These are phyloP conservation scores for Polylopha cassiicola DNA, from an alignment of 2,888 invertebrate genomes.

Conservation along the genomic window DNA sequence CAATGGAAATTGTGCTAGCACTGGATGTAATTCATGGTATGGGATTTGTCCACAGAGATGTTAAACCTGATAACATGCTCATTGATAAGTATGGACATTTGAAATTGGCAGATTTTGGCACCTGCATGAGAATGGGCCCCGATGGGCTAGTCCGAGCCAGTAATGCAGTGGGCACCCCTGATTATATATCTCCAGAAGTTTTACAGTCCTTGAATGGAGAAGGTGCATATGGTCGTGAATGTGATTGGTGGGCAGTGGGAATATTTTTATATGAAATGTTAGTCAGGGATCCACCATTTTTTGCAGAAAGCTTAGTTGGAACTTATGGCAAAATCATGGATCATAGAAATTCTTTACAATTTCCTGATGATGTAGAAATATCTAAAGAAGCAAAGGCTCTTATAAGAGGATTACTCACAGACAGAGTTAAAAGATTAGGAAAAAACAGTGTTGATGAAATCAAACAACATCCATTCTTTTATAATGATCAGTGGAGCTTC, in stretches of 20 bases:
- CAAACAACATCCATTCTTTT: conserved; percentile 95
- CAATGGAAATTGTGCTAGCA: conserved; percentile 98
- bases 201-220: conserved; percentile 97
- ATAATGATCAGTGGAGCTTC: conserved; percentile 98
- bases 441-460: conserved; percentile 96
- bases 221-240: conserved; percentile 97
- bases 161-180: conserved; percentile 99
- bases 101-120: conserved; percentile 99
- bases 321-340: conserved; percentile 99
- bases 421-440: conserved; percentile 92
- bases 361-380: conserved; percentile 96
- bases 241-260: conserved; percentile 99
- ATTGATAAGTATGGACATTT: conserved; percentile 96
- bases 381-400: conserved; percentile 91
- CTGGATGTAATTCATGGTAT: conserved; percentile 98
- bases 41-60: conserved; percentile 97
- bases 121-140: conserved; percentile 98
- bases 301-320: conserved; percentile 97
- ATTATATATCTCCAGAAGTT: conserved; percentile 99
- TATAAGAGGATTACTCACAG: conserved; percentile 95
- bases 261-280: conserved; percentile 99
- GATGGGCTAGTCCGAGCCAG: conserved; percentile 97
- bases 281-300: conserved; percentile 98
- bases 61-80: conserved; percentile 99
- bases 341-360: conserved; percentile 95